A percentile compares a stretch with the other conserved stretches of the same genome.
Conservation (phyloP, 1,140 invertebrate genomes). For the Panagrolaimus sp. region DNA sequence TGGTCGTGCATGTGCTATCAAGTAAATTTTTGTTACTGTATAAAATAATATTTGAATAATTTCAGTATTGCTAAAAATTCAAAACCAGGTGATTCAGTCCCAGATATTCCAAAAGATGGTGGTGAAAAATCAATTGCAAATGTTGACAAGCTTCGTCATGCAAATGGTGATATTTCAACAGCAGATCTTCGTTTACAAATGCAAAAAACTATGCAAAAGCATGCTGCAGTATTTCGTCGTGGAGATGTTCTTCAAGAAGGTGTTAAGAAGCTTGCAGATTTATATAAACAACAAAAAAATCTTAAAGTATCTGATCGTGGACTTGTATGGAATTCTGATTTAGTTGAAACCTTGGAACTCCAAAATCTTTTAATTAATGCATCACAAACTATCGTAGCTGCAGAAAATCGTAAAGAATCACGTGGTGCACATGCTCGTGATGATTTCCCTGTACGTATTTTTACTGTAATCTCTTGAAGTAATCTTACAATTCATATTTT, state of each 20-base stretch:
- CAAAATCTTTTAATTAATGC: constrained; percentile 93
- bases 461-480: neutral
- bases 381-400: constrained; percentile 79
- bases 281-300: constrained; percentile 49
- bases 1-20: constrained; percentile 79
- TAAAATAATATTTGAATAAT: neutral
- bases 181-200: constrained; percentile 82
- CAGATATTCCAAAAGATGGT: constrained; percentile 68
- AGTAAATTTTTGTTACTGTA: constrained; percentile 21
- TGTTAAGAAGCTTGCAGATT: constrained; percentile 58
- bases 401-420: constrained; percentile 92
- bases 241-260: constrained; percentile 67
- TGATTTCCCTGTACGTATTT: constrained; percentile 69
- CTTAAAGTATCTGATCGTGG: constrained; percentile 68
- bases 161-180: constrained; percentile 71
- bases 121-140: constrained; percentile 92
- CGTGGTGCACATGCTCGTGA: constrained; percentile 93
- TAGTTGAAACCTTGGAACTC: constrained; percentile 89
- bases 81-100: constrained; percentile 61
- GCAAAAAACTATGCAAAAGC: constrained; percentile 95
- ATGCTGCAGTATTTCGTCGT: constrained; percentile 94
- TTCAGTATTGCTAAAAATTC: constrained; percentile 56
- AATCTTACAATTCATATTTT: neutral
- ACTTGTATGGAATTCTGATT: constrained; percentile 87
- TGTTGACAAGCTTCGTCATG: constrained; percentile 74